Conservation (phyloP, 2,888 invertebrate genomes). For the Epinotia demarniana region DNA sequence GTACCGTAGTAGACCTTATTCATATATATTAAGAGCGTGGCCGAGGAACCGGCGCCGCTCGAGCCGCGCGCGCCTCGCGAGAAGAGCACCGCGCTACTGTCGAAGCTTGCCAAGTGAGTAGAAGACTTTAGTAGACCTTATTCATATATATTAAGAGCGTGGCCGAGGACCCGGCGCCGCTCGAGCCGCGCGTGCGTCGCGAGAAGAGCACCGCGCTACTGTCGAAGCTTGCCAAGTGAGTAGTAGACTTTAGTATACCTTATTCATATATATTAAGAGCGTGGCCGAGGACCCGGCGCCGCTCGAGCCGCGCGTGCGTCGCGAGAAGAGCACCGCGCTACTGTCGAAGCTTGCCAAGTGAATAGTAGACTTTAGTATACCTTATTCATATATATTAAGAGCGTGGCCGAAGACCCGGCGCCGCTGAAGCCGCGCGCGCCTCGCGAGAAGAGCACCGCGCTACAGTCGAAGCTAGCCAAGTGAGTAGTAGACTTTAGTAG, state of each 20-base stretch:
- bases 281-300: constrained; percentile 74
- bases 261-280: constrained; percentile 51
- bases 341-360: neutral
- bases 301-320: constrained; percentile 59
- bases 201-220: constrained; percentile 89
- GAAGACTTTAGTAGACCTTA: neutral
- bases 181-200: constrained; percentile 60
- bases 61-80: no score
- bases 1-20: no score
- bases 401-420: constrained; percentile 47
- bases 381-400: no score
- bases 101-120: no score
- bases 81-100: no score
- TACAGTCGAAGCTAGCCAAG: constrained; percentile 92
- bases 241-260: constrained; percentile 43
- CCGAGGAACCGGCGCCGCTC: no score
- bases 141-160: constrained; percentile 69
- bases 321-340: constrained; percentile 86
- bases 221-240: constrained; percentile 91
- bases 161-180: constrained; percentile 68
- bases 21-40: no score
- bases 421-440: constrained; percentile 61
- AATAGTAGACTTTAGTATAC: constrained; percentile 5
- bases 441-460: constrained; percentile 86
- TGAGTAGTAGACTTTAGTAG: constrained; percentile 67